These are phyloP conservation scores for Slavum lentiscoides DNA, from an alignment of 2,888 invertebrate genomes.

Conservation along the genomic window DNA sequence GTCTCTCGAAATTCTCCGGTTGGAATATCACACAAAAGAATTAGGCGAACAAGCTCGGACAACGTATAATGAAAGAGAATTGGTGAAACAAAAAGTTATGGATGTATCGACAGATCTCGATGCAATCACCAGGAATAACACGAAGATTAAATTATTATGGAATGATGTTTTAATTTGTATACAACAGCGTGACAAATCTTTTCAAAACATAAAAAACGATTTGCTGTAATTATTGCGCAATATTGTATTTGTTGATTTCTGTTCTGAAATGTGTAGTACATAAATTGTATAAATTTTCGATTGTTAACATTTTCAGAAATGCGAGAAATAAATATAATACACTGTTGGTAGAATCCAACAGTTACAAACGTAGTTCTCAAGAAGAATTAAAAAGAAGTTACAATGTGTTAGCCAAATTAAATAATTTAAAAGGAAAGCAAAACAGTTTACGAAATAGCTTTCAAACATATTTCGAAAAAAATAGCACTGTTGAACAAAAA, in stretches of 20 bases:
- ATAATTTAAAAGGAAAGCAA: conserved; percentile 66
- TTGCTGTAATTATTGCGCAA: not conserved
- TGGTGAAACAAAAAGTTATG: conserved; percentile 66
- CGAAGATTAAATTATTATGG: conserved; percentile 73
- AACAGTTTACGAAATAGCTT: conserved; percentile 61
- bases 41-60: conserved; percentile 70
- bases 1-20: conserved; percentile 71
- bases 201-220: conserved; percentile 64
- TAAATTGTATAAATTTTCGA: not conserved
- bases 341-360: conserved; percentile 66
- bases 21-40: conserved; percentile 69
- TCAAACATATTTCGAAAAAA: conserved; percentile 64
- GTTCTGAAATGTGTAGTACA: too few relatives aligned
- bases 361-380: conserved; percentile 68
- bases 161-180: conserved; percentile 74
- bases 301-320: conserved; percentile 60
- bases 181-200: conserved; percentile 69
- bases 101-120: conserved; percentile 74
- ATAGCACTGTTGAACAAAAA: conserved; percentile 63
- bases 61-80: conserved; percentile 68
- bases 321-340: conserved; percentile 66
- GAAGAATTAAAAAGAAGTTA: conserved; percentile 73
- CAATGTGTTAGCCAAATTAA: conserved; percentile 66
- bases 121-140: conserved; percentile 71
- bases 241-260: not conserved